Evolutionary conservation across 2,113 vertebrate species (phyloP).

Genomic region (Psilopsiagon aymara): DNA sequence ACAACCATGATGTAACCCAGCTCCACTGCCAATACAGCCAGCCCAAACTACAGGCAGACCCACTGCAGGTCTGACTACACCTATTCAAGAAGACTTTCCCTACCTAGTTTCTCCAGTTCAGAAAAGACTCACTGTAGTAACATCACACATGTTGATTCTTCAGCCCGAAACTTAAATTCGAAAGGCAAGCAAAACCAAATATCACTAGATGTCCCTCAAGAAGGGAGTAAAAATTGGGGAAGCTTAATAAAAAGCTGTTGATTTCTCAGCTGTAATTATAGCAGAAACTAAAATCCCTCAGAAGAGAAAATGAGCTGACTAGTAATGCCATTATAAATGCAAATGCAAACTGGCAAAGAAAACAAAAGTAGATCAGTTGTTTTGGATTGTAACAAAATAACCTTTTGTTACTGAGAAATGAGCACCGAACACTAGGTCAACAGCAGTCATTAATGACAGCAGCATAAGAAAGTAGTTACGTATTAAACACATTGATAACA

Average conservation of each 20-base stretch:
- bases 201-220: background rate
- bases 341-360: background rate
- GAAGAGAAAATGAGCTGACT: background rate
- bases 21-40: background rate
- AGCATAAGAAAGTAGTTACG: background rate
- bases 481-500: background rate
- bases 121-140: background rate
- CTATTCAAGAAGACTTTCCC: background rate
- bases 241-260: background rate
- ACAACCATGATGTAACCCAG: background rate
- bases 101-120: background rate
- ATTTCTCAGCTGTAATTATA: background rate
- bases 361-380: background rate
- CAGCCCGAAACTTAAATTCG: background rate
- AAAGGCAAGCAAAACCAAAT: background rate
- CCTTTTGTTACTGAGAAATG: background rate
- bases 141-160: background rate
- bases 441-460: background rate
- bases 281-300: background rate
- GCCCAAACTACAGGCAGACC: background rate
- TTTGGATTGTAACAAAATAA: background rate
- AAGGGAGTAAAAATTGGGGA: background rate
- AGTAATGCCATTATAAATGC: background rate
- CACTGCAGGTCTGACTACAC: rapidly evolving
- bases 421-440: background rate